phyloP scores from a whole-genome alignment of 2,113 vertebrate species.

The Geothlypis trichas region DNA sequence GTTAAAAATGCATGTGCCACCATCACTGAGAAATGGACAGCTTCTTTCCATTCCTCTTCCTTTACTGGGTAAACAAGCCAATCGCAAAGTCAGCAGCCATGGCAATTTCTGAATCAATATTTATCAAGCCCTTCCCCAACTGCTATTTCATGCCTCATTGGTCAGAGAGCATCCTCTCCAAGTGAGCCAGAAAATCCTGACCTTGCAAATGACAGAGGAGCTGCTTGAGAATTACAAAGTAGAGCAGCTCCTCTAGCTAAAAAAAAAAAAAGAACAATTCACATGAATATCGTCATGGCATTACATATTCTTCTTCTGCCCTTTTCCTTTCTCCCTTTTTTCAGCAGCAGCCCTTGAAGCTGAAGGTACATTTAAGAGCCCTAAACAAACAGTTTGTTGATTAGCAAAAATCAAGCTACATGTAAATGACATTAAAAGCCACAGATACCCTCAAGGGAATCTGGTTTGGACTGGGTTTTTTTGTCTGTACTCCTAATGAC shows the following conservation, averaged over 20 bases:
- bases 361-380: neutral
- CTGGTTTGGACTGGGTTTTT: neutral
- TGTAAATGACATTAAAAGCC: constrained; percentile 45
- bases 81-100: constrained; percentile 53
- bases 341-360: neutral
- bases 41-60: constrained; percentile 40
- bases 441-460: neutral
- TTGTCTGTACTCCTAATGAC: constrained; percentile 4
- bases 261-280: neutral
- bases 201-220: constrained; percentile 47
- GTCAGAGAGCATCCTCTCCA: constrained; percentile 49
- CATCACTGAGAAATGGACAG: neutral
- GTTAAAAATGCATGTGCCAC: constrained; percentile 51
- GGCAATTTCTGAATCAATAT: constrained; percentile 71
- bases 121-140: constrained; percentile 66
- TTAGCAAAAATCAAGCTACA: constrained; percentile 35
- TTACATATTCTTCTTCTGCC: neutral
- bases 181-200: constrained; percentile 58
- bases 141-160: constrained; percentile 70
- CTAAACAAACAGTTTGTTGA: constrained; percentile 19
- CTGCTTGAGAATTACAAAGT: neutral
- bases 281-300: neutral
- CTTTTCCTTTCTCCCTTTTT: neutral
- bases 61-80: constrained; percentile 38
- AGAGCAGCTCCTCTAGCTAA: neutral